A percentile compares a stretch with the other conserved stretches of the same genome.
Evolutionary conservation across 1,140 invertebrate genomes (phyloP).

Genomic region (Drosophila melanogaster): DNA sequence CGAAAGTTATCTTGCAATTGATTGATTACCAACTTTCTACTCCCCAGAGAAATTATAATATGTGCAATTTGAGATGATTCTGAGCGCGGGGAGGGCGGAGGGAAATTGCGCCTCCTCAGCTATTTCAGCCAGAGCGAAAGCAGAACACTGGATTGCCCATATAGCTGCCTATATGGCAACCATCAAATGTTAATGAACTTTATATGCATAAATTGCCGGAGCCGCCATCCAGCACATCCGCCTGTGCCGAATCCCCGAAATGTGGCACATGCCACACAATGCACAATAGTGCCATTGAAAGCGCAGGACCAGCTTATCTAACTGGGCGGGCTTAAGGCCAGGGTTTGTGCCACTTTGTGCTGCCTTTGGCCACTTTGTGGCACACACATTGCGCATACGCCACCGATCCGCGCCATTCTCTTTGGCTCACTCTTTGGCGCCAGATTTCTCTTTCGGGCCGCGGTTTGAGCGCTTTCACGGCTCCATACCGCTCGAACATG

Average conservation of each 20-base stretch:
- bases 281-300: slow-evolving; percentile 15
- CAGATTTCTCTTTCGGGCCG: slow-evolving; percentile 1
- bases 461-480: slow-evolving; percentile 26
- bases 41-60: slow-evolving; percentile 73
- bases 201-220: slow-evolving; percentile 1
- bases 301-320: slow-evolving; percentile 8
- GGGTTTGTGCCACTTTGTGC: slow-evolving; percentile 14
- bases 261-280: slow-evolving; percentile 2
- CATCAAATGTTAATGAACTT: slow-evolving; percentile 64
- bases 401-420: slow-evolving; percentile 7
- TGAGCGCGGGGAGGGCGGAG: slow-evolving; percentile 14
- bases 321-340: slow-evolving; percentile 1
- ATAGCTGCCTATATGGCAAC: background rate
- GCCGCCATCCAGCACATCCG: background rate
- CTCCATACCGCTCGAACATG: slow-evolving; percentile 55
- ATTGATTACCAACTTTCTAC: slow-evolving; percentile 79
- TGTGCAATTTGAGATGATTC: slow-evolving; percentile 76
- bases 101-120: background rate
- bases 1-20: slow-evolving; percentile 78
- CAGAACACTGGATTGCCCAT: slow-evolving; percentile 61
- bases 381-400: slow-evolving; percentile 36
- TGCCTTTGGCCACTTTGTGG: background rate
- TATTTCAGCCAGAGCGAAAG: slow-evolving; percentile 65
- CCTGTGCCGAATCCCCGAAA: background rate
- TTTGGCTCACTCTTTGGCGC: background rate